Evolutionary conservation across 2,113 vertebrate genomes (phyloP).

Genomic region (Clarias magur): DNA sequence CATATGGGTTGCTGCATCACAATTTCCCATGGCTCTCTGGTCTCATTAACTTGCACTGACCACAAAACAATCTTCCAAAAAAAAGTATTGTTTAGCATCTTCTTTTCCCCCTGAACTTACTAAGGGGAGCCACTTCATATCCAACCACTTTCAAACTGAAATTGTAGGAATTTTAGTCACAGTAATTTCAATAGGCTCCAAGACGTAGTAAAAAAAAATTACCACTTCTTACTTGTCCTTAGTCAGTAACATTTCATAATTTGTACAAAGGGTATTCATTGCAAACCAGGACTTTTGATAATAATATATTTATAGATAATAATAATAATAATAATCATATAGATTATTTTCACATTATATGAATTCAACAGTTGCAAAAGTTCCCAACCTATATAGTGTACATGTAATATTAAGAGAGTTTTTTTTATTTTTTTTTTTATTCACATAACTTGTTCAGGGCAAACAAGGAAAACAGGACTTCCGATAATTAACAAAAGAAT

Average conservation of each 20-base stretch:
- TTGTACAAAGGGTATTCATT: too few species aligned
- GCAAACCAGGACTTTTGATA: too few species aligned
- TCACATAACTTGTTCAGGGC: too few species aligned
- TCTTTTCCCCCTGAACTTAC: not conserved
- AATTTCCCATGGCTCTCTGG: constrained; percentile 8
- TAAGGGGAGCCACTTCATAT: not conserved
- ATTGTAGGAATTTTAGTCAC: not conserved
- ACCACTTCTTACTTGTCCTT: not conserved
- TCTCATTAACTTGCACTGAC: constrained; percentile 40
- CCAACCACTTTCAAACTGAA: not conserved
- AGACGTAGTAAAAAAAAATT: not conserved
- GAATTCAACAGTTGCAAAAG: too few species aligned
- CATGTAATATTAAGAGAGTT: too few species aligned
- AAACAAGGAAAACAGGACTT: too few species aligned
- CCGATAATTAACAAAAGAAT: too few species aligned
- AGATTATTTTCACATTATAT: too few species aligned
- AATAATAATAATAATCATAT: too few species aligned
- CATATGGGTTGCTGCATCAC: constrained; percentile 9
- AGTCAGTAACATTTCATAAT: not conserved
- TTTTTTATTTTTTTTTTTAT: too few species aligned
- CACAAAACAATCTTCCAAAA: not conserved
- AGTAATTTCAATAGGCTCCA: not conserved
- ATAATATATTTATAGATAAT: too few species aligned
- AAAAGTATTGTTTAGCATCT: not conserved
- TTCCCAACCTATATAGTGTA: too few species aligned